Evolutionary conservation across 2,888 invertebrate genomes (phyloP).

Genomic region (Scaptomyza reducta): DNA sequence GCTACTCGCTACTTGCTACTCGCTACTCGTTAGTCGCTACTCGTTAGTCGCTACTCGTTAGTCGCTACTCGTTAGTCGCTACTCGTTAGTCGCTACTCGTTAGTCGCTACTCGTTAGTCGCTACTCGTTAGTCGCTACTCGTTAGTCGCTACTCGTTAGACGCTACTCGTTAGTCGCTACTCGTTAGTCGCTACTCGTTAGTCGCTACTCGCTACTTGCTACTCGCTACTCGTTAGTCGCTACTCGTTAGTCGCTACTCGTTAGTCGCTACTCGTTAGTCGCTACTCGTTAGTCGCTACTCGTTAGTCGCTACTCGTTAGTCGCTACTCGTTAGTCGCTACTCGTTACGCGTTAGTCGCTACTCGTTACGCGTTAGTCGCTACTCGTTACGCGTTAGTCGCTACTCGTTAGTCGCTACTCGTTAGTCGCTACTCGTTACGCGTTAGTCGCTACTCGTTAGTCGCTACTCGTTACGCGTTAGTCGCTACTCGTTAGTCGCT

Average conservation of each 20-base stretch:
- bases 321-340: slow-evolving; percentile 1
- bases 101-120: slow-evolving; percentile 1
- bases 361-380: slow-evolving; percentile 5
- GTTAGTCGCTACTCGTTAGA: background rate
- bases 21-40: background rate
- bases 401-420: background rate
- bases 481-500: too few species aligned
- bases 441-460: slow-evolving; percentile 1
- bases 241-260: slow-evolving; percentile 5
- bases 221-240: background rate
- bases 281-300: background rate
- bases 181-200: slow-evolving; percentile 2
- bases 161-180: too few species aligned
- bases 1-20: slow-evolving; percentile 6
- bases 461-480: slow-evolving; percentile 1
- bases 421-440: too few species aligned
- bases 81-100: background rate
- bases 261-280: slow-evolving; percentile 2
- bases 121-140: slow-evolving; percentile 3
- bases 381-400: too few species aligned
- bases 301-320: slow-evolving; percentile 1
- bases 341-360: background rate
- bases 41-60: slow-evolving; percentile 2
- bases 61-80: slow-evolving; percentile 4
- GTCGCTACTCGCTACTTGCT: background rate